Percentiles rank a stretch among this genome's conserved stretches.
Conservation (phyloP, 2,888 invertebrate genomes). For the Metalampra italica region DNA sequence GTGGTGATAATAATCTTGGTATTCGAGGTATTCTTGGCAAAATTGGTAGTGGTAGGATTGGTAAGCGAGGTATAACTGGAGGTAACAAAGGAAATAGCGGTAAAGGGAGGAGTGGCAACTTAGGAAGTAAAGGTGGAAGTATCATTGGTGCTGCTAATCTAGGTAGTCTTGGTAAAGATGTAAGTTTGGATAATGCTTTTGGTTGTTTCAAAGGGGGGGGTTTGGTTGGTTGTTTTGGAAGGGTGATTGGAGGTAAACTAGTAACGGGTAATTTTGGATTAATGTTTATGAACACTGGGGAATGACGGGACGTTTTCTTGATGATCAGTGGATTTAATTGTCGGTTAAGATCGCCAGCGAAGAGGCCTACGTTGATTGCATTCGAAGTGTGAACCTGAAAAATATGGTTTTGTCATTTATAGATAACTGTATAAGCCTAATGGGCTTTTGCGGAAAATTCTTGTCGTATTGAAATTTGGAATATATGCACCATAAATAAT, state of each 20-base stretch:
- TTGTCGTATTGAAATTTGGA: too few relatives aligned
- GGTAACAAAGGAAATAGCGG: slow-evolving; percentile 18
- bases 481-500: too few relatives aligned
- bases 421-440: too few relatives aligned
- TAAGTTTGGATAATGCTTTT: slow-evolving; percentile 12
- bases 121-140: slow-evolving; percentile 21
- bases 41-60: slow-evolving; percentile 8
- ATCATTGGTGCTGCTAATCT: slow-evolving; percentile 5
- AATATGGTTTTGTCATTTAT: background rate
- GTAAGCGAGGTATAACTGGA: slow-evolving; percentile 15
- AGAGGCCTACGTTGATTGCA: slow-evolving; percentile 35
- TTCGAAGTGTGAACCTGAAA: slow-evolving; percentile 32
- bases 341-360: slow-evolving; percentile 41
- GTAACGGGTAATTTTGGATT: slow-evolving; percentile 14
- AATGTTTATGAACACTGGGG: slow-evolving; percentile 46
- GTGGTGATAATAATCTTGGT: slow-evolving; percentile 14
- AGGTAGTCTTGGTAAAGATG: slow-evolving; percentile 18
- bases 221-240: slow-evolving; percentile 25
- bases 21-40: slow-evolving; percentile 20
- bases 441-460: too few relatives aligned
- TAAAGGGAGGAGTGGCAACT: slow-evolving; percentile 14
- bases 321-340: slow-evolving; percentile 33
- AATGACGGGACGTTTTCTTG: slow-evolving; percentile 33
- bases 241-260: slow-evolving; percentile 17
- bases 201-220: slow-evolving; percentile 17